Conservation (phyloP, 2,797 vertebrate genomes). For the Periophthalmus magnuspinnatus region DNA sequence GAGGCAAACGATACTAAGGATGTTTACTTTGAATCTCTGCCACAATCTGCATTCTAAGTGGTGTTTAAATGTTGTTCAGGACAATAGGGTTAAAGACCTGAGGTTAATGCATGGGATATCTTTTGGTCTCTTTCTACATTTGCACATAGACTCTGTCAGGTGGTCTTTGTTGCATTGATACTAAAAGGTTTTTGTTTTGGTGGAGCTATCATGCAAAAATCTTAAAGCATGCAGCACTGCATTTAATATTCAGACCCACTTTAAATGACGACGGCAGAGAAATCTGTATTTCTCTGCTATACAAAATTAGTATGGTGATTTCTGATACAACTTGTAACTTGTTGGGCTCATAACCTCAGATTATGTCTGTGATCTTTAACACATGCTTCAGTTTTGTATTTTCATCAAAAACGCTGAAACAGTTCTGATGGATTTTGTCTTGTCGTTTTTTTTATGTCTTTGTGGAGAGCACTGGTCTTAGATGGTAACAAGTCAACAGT, state of each 20-base stretch:
- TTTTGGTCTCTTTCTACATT: slow-evolving; percentile 70
- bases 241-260: slow-evolving; percentile 73
- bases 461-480: slow-evolving; percentile 65
- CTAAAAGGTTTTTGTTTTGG: slow-evolving; percentile 54
- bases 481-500: slow-evolving; percentile 61
- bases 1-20: slow-evolving; percentile 47
- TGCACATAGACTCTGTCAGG: slow-evolving; percentile 62
- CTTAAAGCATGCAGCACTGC: slow-evolving; percentile 58
- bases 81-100: slow-evolving; percentile 67
- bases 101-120: slow-evolving; percentile 61
- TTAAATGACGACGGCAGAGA: slow-evolving; percentile 75
- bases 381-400: slow-evolving; percentile 73
- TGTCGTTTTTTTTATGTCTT: slow-evolving; percentile 66
- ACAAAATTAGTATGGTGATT: slow-evolving; percentile 65
- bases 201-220: slow-evolving; percentile 70
- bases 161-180: slow-evolving; percentile 57
- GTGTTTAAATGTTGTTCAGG: slow-evolving; percentile 61
- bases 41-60: slow-evolving; percentile 55
- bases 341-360: slow-evolving; percentile 60
- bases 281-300: slow-evolving; percentile 51
- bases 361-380: slow-evolving; percentile 68
- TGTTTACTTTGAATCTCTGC: slow-evolving; percentile 58
- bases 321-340: slow-evolving; percentile 50
- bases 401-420: slow-evolving; percentile 63
- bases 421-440: slow-evolving; percentile 15